phyloP scores from a whole-genome alignment of 2,113 vertebrate genomes.

The Manacus vitellinus region DNA sequence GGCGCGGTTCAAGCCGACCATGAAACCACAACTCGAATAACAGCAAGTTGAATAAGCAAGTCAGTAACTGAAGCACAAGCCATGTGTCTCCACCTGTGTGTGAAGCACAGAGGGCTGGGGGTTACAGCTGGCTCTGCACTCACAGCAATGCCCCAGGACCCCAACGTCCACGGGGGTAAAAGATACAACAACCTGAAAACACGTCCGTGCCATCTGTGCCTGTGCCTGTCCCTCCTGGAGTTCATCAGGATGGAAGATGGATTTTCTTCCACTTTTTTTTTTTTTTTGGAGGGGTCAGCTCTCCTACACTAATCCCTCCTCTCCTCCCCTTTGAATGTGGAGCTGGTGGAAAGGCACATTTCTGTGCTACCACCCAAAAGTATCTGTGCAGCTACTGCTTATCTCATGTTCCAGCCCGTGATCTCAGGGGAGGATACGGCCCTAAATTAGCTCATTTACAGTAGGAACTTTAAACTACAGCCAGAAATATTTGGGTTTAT shows the following conservation, averaged over 20 bases:
- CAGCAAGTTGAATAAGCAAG: neutral
- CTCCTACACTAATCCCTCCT: neutral
- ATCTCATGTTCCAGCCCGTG: slow-evolving; percentile 43
- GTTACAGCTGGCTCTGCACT: neutral
- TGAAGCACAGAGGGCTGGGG: neutral
- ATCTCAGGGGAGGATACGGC: slow-evolving; percentile 45
- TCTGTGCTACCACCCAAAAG: slow-evolving; percentile 33
- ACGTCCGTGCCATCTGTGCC: neutral
- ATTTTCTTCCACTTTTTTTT: neutral
- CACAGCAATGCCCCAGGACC: neutral
- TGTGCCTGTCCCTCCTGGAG: neutral
- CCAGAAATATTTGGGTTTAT: slow-evolving; percentile 61
- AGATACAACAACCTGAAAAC: neutral
- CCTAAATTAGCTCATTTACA: slow-evolving; percentile 67
- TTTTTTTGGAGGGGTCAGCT: neutral
- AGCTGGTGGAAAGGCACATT: neutral
- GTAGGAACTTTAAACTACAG: slow-evolving; percentile 63
- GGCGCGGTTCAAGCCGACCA: neutral
- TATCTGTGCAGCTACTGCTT: slow-evolving; percentile 49
- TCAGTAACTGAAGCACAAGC: neutral
- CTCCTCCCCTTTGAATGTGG: neutral
- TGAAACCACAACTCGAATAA: neutral
- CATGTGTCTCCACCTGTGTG: neutral
- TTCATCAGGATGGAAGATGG: neutral
- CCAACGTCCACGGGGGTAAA: neutral